These are phyloP conservation scores for Falco rusticolus DNA, from an alignment of 2,797 vertebrate genomes.

Conservation along the genomic window DNA sequence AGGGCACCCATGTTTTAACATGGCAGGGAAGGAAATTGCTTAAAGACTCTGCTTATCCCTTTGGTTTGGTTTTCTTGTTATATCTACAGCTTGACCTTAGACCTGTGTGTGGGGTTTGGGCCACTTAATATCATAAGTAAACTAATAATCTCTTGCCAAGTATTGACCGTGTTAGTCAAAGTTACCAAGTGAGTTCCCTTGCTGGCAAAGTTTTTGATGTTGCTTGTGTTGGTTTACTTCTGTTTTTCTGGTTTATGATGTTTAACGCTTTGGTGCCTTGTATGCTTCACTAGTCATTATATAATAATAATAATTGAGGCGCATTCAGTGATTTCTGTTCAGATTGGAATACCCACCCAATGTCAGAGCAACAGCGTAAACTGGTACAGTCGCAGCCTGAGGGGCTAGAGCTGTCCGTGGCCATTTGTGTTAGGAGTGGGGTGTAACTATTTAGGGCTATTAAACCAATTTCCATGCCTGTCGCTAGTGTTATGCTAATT, in stretches of 20 bases:
- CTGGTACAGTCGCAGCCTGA: conserved; percentile 76
- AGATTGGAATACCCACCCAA: conserved; percentile 9
- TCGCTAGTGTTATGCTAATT: conserved; percentile 79
- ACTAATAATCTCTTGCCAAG: neutral
- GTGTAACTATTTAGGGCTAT: conserved; percentile 81
- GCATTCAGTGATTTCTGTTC: conserved; percentile 25
- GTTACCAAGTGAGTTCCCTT: neutral
- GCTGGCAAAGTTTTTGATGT: neutral
- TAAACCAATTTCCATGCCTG: conserved; percentile 87
- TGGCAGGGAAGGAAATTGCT: neutral
- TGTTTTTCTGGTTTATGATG: neutral
- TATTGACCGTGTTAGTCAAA: neutral
- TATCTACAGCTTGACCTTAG: neutral
- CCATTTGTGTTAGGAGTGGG: conserved; percentile 80
- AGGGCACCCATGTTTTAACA: neutral
- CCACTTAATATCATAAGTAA: neutral
- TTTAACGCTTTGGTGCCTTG: conserved; percentile 52
- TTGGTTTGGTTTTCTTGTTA: neutral
- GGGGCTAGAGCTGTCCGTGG: conserved; percentile 82
- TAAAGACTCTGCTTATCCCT: neutral
- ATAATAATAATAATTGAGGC: conserved; percentile 22
- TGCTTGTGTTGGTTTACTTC: neutral
- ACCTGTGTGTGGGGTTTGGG: neutral
- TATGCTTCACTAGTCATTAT: conserved; percentile 32
- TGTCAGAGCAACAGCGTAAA: conserved; percentile 72